Percentiles rank a stretch among this genome's conserved stretches.
phyloP scores from a whole-genome alignment of 2,888 invertebrate genomes.

The Agrotis puta region DNA sequence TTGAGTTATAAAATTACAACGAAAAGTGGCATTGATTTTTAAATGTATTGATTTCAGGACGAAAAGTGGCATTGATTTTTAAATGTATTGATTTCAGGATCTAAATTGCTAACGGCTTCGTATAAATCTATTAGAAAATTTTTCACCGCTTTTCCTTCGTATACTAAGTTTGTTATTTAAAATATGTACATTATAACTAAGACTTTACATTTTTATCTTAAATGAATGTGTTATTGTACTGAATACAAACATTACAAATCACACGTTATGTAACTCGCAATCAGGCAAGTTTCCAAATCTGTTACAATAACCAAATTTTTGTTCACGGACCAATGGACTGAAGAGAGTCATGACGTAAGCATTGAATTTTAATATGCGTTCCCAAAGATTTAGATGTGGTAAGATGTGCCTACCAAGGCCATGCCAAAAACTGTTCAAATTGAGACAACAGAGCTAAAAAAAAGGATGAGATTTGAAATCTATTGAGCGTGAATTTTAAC shows the following conservation, averaged over 20 bases:
- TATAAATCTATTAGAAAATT: no score
- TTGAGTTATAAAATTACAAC: no score
- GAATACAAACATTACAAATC: not conserved
- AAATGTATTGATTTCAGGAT: no score
- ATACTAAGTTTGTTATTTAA: not conserved
- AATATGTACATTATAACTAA: not conserved
- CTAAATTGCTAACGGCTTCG: no score
- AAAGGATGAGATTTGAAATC: not conserved
- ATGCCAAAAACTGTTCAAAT: not conserved
- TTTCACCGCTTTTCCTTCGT: not conserved
- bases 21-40: no score
- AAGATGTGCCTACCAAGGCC: not conserved
- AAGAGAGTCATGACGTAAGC: constrained; percentile 5
- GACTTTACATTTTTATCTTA: not conserved
- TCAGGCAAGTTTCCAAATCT: constrained; percentile 16
- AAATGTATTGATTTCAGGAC: no score
- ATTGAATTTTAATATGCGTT: constrained; percentile 23
- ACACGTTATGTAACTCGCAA: not conserved
- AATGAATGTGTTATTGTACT: not conserved
- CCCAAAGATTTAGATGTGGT: not conserved
- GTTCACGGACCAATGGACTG: constrained; percentile 32
- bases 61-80: no score
- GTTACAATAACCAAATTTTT: constrained; percentile 29
- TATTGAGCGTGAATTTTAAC: not conserved
- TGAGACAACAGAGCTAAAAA: not conserved